phyloP scores from a whole-genome alignment of 2,797 vertebrate genomes.

The Gymnothorax reevesii region DNA sequence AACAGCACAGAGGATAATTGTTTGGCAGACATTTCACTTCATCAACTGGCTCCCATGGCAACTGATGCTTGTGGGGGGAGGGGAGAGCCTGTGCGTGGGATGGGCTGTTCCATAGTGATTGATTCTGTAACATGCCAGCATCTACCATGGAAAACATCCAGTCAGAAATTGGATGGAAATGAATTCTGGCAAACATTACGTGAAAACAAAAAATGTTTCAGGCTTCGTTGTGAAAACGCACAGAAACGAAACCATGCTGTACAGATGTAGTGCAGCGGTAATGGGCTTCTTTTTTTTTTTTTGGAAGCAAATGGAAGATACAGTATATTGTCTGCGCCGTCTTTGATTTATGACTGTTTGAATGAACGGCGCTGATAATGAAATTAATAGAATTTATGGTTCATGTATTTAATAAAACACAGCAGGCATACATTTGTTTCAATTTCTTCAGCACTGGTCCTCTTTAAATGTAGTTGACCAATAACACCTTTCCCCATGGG shows the following conservation, averaged over 20 bases:
- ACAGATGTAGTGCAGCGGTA: not conserved
- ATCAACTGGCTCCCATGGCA: constrained; percentile 41
- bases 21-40: constrained; percentile 66
- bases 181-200: not conserved
- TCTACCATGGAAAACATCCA: constrained; percentile 13
- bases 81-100: constrained; percentile 32
- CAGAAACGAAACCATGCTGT: not conserved
- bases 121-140: not conserved
- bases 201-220: not conserved
- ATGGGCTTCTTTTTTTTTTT: not conserved
- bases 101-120: not conserved
- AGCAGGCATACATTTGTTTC: constrained; percentile 20
- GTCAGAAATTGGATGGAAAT: not conserved
- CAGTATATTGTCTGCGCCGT: not conserved
- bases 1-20: constrained; percentile 58
- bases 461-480: constrained; percentile 4
- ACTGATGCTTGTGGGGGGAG: not conserved
- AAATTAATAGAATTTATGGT: constrained; percentile 23
- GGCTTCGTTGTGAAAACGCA: not conserved
- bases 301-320: not conserved
- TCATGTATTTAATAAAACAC: not conserved
- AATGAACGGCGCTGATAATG: not conserved
- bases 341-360: constrained; percentile 21
- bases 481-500: not conserved
- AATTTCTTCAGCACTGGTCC: constrained; percentile 17